Conservation (phyloP, 2,113 vertebrate genomes). For the Formicarius rufipectus region DNA sequence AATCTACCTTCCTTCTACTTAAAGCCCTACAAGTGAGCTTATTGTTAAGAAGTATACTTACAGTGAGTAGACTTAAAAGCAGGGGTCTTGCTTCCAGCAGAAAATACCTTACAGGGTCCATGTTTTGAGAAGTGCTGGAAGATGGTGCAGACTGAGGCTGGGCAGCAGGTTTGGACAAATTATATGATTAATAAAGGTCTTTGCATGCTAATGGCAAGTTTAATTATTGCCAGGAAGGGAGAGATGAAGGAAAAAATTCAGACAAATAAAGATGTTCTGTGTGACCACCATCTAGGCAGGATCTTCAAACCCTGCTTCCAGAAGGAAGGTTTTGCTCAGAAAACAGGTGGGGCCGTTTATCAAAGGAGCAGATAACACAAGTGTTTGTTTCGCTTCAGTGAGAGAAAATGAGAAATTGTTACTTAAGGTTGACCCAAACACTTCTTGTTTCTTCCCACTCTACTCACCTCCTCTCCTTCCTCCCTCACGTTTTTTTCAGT, state of each 20-base stretch:
- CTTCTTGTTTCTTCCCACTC: background rate
- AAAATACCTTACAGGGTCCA: background rate
- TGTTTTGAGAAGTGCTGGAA: background rate
- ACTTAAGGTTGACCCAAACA: slow-evolving; percentile 32
- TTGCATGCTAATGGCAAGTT: background rate
- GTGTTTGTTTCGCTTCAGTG: slow-evolving; percentile 23
- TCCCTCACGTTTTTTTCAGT: slow-evolving; percentile 50
- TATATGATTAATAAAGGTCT: background rate
- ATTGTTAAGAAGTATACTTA: background rate
- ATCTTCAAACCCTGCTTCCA: background rate
- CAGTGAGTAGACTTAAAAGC: background rate
- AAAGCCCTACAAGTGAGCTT: background rate
- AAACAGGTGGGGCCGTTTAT: background rate
- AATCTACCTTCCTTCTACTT: background rate
- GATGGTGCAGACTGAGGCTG: background rate
- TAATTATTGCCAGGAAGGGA: background rate
- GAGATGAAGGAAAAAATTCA: background rate
- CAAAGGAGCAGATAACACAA: background rate
- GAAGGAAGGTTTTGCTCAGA: background rate
- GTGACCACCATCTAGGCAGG: background rate
- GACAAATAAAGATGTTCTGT: background rate
- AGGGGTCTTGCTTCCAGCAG: background rate
- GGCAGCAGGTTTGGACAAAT: background rate
- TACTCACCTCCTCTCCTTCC: slow-evolving; percentile 20
- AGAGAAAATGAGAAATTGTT: slow-evolving; percentile 42